Base-by-base conservation (phyloP, 2,888 invertebrate species). In the Epirrhoe tristata region DNA sequence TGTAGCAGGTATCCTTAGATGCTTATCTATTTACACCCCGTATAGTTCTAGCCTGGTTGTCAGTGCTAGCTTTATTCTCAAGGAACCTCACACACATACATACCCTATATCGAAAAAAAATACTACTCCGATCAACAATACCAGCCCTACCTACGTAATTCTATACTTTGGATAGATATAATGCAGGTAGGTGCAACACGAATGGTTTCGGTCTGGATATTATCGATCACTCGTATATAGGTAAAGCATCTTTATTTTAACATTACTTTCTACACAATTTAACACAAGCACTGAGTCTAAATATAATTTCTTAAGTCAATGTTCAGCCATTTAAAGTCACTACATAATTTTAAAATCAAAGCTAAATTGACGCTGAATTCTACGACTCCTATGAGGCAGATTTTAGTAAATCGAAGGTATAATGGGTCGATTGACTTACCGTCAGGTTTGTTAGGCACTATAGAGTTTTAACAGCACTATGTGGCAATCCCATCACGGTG, bases 401-500 rank as follows among this genome's bases (percentile, higher is more conserved):
- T 12, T 43, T 12, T 0, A 43, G 12, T 12, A 43, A 39, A 43
- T 4, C 12, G 5, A 43, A 43, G 12, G 12, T 43, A 12, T 12
- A 48, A 36, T 6, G 5, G 36, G 36, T 36, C 1, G 10, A 1
- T 12, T 24, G 50, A 80, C 85, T 82, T 77, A 86, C 86, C 81
- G 73, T 69, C 71, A 72, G 51, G 74, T 68, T 48, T 68, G 48
- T 54, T 68, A 72, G 67, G 68, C 81, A 83, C 82, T 85, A 84
- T 74, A 74, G 82, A 73, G 66, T 69, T 69, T 62, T 72, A 77
- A 76, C 61, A 82, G 61, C 60, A 68, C 81, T 78, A 67, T 72
- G 61, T 80, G 63, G 73, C 66, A 77, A 75, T 85, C 78, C 84
- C 86, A 86, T 86, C 75, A 82, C 86, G 81, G 73, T 73, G 63